Conservation (phyloP, 2,113 vertebrate genomes). For the Erinaceus europaeus region DNA sequence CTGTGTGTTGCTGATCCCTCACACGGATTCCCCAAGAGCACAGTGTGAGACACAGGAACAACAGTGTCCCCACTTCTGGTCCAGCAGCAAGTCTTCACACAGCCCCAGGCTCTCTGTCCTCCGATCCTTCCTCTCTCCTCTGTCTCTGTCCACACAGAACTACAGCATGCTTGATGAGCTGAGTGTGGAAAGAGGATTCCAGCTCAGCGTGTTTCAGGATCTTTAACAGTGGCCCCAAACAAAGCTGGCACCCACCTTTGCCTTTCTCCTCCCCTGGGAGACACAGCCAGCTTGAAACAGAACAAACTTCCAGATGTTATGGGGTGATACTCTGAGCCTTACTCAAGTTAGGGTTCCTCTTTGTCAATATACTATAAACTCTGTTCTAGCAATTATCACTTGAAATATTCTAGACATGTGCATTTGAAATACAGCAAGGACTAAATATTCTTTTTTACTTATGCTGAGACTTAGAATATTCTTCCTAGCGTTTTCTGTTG, state of each 20-base stretch:
- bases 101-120: background rate
- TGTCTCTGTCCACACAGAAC: background rate
- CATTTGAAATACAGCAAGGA: background rate
- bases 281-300: too few relatives aligned
- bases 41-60: background rate
- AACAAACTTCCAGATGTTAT: background rate
- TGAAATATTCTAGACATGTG: background rate
- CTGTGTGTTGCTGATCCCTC: background rate
- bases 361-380: background rate
- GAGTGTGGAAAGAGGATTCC: background rate
- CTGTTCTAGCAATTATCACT: background rate
- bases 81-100: background rate
- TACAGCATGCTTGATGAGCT: background rate
- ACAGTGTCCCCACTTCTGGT: background rate
- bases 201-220: background rate
- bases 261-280: background rate
- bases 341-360: background rate
- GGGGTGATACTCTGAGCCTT: background rate
- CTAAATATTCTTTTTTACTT: background rate
- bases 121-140: background rate
- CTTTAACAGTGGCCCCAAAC: rapidly evolving
- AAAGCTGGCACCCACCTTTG: background rate
- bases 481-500: background rate
- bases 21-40: background rate
- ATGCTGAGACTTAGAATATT: background rate